Conservation (phyloP, 2,113 vertebrate genomes). For the Anoplopoma fimbria region DNA sequence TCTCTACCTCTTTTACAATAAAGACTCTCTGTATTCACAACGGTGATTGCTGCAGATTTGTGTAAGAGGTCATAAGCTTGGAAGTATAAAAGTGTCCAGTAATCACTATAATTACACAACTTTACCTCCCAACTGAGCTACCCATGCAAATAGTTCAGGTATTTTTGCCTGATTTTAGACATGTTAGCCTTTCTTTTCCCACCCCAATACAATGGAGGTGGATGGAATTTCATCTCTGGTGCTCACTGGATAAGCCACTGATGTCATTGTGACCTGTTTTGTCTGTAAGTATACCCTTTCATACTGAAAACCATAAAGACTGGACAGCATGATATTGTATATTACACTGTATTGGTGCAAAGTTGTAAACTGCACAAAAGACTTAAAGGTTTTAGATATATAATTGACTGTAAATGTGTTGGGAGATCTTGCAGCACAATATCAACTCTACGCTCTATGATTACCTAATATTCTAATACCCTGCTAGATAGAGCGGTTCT, state of each 20-base stretch:
- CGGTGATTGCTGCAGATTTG: background rate
- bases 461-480: too few relatives aligned
- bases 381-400: too few relatives aligned
- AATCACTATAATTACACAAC: background rate
- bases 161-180: background rate
- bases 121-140: background rate
- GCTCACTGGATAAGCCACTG: background rate
- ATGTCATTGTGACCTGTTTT: background rate
- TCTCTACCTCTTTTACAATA: conserved; percentile 91
- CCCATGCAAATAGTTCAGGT: background rate
- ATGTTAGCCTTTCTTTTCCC: too few relatives aligned
- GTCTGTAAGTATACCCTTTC: background rate
- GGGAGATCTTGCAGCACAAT: background rate
- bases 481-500: background rate
- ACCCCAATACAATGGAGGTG: background rate
- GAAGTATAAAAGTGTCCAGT: background rate
- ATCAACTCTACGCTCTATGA: too few relatives aligned
- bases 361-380: background rate
- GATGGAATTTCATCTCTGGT: background rate
- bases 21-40: conserved; percentile 88
- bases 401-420: too few relatives aligned
- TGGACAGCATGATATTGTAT: background rate
- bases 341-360: background rate
- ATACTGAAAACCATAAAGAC: background rate
- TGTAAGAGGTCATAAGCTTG: background rate